Evolutionary conservation across 2,888 invertebrate genomes (phyloP), one percentile per base, ranked within the genome.

Genomic region (Allophyes oxyacanthae): DNA sequence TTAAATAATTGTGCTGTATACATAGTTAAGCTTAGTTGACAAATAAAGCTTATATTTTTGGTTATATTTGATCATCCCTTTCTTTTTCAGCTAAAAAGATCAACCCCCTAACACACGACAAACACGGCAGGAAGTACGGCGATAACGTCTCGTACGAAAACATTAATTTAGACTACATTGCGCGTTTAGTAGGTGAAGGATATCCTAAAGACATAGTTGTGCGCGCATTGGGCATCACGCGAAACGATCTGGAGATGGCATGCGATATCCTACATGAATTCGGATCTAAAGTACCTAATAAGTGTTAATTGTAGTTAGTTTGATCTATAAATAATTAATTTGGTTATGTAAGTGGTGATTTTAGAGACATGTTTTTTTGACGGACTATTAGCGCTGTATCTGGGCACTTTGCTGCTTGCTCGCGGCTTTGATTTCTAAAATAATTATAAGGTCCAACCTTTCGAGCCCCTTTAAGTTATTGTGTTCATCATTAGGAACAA

Each of bases 211-310:
- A 98, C 82, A 97, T 98, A 43, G 99, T 98, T 2, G 97, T 98
- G 44, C 95, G 98, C 72, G 99, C 99, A 4, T 94, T 99, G 75
- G 97, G 98, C 61, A 98, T 99, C 79, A 98, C 98, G 0, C 95
- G 98, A 58, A 99, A 99, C 92, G 98, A 99, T 89, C 95, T 99
- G 51, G 98, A 98, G 86, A 99, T 99, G 98, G 99, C 99, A 42
- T 97, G 98, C 92, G 98, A 99, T 87, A 98, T 98, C 83, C 92
- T 98, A 73, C 97, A 98, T 86, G 98, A 98, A 86, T 98, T 98
- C 89, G 98, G 97, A n/a, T 83, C 90, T 2, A 94, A 94, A 80
- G 74, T 90, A 74, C 83, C 89, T 63, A 89, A 87, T 76, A 91
- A 92, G 71, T 92, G 92, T 79, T 93, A 87, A 77, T 44, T 4